Percentiles rank a stretch among this genome's conserved stretches.
Evolutionary conservation across 2,113 vertebrate genomes (phyloP).

Genomic region (Capricornis sumatraensis): DNA sequence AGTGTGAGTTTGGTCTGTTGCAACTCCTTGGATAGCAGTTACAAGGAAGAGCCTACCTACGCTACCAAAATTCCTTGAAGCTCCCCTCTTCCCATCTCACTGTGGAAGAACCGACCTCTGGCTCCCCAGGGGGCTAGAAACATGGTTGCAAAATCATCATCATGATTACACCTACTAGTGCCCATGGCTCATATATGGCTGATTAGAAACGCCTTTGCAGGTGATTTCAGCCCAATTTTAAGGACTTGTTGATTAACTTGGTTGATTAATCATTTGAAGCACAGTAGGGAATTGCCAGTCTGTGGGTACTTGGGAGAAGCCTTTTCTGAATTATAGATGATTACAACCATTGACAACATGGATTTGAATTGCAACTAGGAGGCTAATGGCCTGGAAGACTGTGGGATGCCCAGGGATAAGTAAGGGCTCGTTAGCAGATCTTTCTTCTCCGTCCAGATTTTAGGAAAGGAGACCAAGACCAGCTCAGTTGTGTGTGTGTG

Average conservation of each 20-base stretch:
- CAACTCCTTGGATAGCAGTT: background rate
- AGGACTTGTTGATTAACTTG: background rate
- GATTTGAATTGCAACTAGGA: constrained; percentile 66
- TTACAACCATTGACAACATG: constrained; percentile 70
- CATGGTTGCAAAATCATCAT: background rate
- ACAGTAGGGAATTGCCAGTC: constrained; percentile 70
- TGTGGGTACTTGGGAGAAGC: constrained; percentile 59
- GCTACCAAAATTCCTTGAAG: background rate
- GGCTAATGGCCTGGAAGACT: constrained; percentile 59
- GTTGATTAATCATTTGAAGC: constrained; percentile 72
- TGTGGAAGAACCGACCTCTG: background rate
- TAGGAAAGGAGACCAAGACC: background rate
- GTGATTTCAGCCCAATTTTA: background rate
- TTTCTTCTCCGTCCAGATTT: background rate
- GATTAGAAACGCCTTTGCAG: background rate
- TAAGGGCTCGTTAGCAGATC: constrained; percentile 60
- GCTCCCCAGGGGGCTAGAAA: background rate
- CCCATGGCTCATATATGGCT: background rate
- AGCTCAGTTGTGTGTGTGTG: background rate
- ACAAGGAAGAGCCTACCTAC: background rate
- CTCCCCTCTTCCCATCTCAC: background rate
- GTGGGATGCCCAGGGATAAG: constrained; percentile 6
- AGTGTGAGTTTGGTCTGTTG: background rate
- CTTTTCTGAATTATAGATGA: constrained; percentile 71
- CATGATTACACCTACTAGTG: background rate